phyloP scores from a whole-genome alignment of 2,113 vertebrate genomes.

The Ailurus styani region DNA sequence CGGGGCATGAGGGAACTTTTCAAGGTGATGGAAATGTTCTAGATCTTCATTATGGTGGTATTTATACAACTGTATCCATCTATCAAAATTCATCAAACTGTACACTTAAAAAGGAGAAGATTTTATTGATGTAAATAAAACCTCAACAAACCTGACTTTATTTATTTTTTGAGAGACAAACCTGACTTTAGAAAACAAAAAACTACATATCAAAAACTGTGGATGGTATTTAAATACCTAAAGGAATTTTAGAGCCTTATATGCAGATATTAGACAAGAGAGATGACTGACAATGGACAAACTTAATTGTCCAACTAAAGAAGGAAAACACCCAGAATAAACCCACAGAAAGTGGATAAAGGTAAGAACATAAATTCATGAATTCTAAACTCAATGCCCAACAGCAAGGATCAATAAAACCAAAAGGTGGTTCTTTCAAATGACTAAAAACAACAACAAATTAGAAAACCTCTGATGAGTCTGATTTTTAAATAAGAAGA shows the following conservation, averaged over 20 bases:
- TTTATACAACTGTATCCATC: background rate
- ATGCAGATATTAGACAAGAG: background rate
- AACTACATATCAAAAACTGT: background rate
- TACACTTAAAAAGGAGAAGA: background rate
- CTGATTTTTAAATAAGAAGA: background rate
- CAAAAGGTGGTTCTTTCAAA: background rate
- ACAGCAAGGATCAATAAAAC: background rate
- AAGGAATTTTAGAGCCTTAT: background rate
- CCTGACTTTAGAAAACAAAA: background rate
- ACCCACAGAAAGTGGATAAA: background rate
- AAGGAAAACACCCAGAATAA: background rate
- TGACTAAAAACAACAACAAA: background rate
- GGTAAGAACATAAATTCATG: background rate
- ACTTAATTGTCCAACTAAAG: background rate
- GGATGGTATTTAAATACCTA: background rate
- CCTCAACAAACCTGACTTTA: background rate
- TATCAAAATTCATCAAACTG: background rate
- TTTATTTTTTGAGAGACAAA: no score
- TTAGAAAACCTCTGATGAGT: background rate
- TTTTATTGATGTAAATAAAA: background rate
- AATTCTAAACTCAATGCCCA: background rate
- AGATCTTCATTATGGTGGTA: background rate
- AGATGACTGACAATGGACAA: background rate
- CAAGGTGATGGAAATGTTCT: background rate
- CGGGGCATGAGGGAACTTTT: background rate